A percentile compares a stretch with the other conserved stretches of the same genome.
Conservation (phyloP, 2,888 invertebrate genomes). For the Drosophila subquinaria region DNA sequence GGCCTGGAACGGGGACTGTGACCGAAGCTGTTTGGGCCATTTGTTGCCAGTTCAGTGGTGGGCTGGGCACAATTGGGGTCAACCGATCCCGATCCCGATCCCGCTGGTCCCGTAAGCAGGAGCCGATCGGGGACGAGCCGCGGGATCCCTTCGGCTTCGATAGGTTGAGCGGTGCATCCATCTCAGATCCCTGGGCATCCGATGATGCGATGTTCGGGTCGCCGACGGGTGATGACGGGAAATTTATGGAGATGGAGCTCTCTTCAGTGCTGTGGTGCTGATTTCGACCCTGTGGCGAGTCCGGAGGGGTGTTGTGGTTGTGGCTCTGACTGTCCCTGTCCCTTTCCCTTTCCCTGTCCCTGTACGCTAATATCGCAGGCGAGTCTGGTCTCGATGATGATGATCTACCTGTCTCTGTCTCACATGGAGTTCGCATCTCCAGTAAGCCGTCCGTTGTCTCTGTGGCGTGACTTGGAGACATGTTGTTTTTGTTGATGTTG, state of each 20-base stretch:
- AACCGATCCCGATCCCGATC: conserved; percentile 52
- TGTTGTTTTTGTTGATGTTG: conserved; percentile 2
- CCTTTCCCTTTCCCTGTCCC: neutral
- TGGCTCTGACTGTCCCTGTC: too few species aligned
- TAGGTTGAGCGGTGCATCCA: conserved; percentile 95
- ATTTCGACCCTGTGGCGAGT: conserved; percentile 53
- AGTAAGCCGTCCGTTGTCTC: conserved; percentile 20
- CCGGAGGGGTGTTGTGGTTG: conserved; percentile 64
- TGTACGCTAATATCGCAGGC: conserved; percentile 43
- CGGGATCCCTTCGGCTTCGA: conserved; percentile 92
- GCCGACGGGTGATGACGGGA: conserved; percentile 43
- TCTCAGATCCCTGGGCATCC: conserved; percentile 89
- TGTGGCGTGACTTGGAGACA: conserved; percentile 8
- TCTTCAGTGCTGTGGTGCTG: conserved; percentile 22
- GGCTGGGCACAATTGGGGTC: conserved; percentile 52
- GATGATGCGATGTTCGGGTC: conserved; percentile 10
- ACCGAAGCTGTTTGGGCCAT: conserved; percentile 52
- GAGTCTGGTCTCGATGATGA: conserved; percentile 31
- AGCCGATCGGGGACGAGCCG: conserved; percentile 85
- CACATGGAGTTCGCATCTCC: conserved; percentile 9
- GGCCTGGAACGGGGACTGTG: conserved; percentile 13
- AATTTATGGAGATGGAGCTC: conserved; percentile 30
- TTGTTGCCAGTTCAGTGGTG: conserved; percentile 67
- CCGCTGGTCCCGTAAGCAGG: conserved; percentile 19
- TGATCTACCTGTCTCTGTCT: conserved; percentile 1